These are phyloP conservation scores for Ianthella basta DNA, from an alignment of 37 sponge, comb jelly and placozoan genomes.

Conservation along the genomic window DNA sequence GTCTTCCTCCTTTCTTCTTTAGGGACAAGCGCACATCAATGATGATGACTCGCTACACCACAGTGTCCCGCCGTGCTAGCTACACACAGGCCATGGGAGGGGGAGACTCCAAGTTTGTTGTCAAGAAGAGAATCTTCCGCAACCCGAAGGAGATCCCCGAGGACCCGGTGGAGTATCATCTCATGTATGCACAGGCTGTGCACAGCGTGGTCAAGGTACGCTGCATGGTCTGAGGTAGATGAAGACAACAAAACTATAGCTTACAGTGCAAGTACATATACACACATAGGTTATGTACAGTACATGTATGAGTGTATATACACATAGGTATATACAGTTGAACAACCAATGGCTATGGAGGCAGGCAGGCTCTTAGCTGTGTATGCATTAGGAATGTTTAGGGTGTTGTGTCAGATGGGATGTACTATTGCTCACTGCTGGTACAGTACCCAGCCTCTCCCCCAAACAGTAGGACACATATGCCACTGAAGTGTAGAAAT, in stretches of 20 bases:
- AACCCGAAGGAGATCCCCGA: constrained; percentile 94
- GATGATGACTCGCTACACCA: constrained; percentile 88
- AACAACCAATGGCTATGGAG: no score
- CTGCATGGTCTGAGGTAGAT: not conserved
- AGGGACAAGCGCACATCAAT: constrained; percentile 92
- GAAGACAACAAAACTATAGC: no score
- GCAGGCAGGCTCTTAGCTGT: no score
- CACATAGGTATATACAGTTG: not conserved
- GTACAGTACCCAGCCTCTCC: no score
- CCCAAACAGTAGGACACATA: no score
- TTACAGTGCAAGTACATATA: no score
- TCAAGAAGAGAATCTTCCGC: constrained; percentile 90
- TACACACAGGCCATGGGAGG: constrained; percentile 89
- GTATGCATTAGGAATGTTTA: no score
- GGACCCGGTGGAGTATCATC: constrained; percentile 96
- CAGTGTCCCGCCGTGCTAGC: constrained; percentile 68
- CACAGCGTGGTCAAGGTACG: constrained; percentile 88
- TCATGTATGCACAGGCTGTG: constrained; percentile 97
- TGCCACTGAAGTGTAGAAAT: no score
- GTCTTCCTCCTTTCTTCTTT: no score
- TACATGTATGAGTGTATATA: not conserved
- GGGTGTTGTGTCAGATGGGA: no score
- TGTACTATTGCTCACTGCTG: no score
- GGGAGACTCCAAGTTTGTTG: constrained; percentile 92
- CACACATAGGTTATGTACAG: not conserved